A percentile compares a stretch with the other conserved stretches of the same genome.
phyloP scores from a whole-genome alignment of 2,113 vertebrate genomes.

The Macaca fascicularis region DNA sequence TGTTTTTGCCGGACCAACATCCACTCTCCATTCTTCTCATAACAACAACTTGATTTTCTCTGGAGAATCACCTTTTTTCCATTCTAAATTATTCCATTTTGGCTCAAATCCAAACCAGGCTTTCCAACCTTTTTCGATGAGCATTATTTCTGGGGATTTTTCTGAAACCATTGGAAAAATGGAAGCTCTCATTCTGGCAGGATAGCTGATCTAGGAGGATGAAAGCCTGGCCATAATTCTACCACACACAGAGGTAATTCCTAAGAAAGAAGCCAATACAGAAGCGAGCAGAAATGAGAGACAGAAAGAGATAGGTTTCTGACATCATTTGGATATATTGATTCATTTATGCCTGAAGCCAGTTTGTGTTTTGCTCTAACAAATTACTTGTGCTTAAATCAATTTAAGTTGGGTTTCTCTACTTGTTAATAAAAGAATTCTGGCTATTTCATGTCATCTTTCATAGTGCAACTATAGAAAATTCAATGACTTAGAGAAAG shows the following conservation, averaged over 20 bases:
- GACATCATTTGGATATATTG: neutral
- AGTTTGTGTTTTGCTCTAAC: neutral
- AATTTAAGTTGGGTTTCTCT: neutral
- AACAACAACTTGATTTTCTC: neutral
- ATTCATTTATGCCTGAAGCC: neutral
- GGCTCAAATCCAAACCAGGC: neutral
- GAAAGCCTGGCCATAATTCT: neutral
- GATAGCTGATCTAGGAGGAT: neutral
- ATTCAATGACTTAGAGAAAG: neutral
- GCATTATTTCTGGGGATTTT: neutral
- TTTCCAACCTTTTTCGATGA: neutral
- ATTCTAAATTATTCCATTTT: constrained; percentile 12
- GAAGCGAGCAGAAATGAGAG: neutral
- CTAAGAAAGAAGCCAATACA: neutral
- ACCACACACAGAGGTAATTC: neutral
- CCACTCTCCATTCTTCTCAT: neutral
- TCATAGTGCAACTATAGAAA: neutral
- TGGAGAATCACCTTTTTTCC: neutral
- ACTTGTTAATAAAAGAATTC: neutral
- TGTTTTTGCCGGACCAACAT: neutral
- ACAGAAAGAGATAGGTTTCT: neutral
- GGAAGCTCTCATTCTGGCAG: neutral
- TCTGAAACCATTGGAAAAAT: neutral
- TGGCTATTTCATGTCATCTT: neutral
- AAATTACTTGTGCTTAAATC: neutral